phyloP scores from a whole-genome alignment of 2,113 vertebrate species.

The Peucedramus taeniatus region DNA sequence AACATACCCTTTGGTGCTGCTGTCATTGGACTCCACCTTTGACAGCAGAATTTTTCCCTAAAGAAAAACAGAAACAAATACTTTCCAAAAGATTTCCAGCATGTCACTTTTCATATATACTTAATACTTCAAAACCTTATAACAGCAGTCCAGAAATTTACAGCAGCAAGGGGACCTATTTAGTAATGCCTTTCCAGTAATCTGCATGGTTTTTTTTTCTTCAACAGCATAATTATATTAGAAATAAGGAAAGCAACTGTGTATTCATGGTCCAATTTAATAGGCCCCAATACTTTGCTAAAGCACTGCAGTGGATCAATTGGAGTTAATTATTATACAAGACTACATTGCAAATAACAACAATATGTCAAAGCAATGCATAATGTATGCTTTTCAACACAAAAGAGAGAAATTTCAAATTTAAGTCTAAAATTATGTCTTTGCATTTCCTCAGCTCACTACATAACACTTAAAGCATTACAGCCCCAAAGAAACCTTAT shows the following conservation, averaged over 20 bases:
- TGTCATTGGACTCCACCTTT: constrained; percentile 12
- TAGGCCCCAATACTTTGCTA: constrained; percentile 60
- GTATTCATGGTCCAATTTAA: constrained; percentile 68
- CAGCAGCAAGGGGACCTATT: constrained; percentile 51
- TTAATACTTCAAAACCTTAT: constrained; percentile 44
- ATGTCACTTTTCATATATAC: constrained; percentile 23
- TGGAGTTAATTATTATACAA: constrained; percentile 74
- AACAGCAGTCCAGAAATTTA: constrained; percentile 43
- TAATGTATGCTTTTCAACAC: constrained; percentile 29
- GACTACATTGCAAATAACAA: constrained; percentile 70
- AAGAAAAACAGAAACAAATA: constrained; percentile 38
- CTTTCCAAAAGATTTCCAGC: constrained; percentile 24
- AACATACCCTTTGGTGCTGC: constrained; percentile 19
- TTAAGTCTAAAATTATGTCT: constrained; percentile 13
- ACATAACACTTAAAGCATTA: background rate
- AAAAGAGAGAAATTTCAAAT: constrained; percentile 8
- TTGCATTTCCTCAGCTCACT: background rate
- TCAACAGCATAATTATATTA: constrained; percentile 54
- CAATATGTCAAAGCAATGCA: constrained; percentile 63
- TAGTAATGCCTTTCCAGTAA: constrained; percentile 57
- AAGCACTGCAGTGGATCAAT: constrained; percentile 68
- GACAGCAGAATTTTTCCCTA: constrained; percentile 29
- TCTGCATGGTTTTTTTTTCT: background rate
- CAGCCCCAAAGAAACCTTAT: background rate
- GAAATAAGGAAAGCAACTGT: constrained; percentile 66